Base-by-base conservation (phyloP, 2,797 vertebrate species). In the Setipinna tenuifilis region DNA sequence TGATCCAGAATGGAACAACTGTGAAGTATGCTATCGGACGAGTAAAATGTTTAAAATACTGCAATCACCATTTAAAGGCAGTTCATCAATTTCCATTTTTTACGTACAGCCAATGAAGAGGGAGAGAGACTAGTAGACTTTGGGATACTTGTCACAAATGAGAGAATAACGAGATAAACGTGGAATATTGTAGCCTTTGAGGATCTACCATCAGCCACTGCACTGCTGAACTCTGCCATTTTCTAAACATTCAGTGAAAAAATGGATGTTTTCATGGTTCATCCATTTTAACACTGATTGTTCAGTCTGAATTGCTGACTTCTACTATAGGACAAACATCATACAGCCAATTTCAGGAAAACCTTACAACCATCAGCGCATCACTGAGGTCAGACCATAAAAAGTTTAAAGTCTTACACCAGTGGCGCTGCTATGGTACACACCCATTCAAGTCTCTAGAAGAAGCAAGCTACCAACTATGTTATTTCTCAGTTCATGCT, bases 391-490 rank as follows among this genome's bases (percentile, higher is more conserved):
- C 31, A 78, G 41, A 44, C 71, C 35, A 44, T 78, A 44, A 41
- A 16, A 44, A 75, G 68, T 41, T 75, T 31, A 19, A 75, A 75
- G 28, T 75, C 35, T 75, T 75, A 19, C 68, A 71, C 16, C 65
- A 71, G 65, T 12, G 28, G 28, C 68, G 17, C 68, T 75, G 68
- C 68, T 35, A 75, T 41, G 31, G 31, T 75, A 19, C 85, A 88
- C 83, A 86, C 85, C 82, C 48, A 23, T 84, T 31, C 28, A 83
- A 35, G 54, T 86, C 54, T 88, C 81, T 86, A 86, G 85, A 85
- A 88, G 83, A 82, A 41, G 83, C 78, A 84, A 84, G 41, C 83
- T 80, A 88, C 17, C 58, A 81, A 68, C 75, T 25, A n/a, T 57
- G 83, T 87, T 23, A 65, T 82, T 50, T 82, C 81, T 86, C 61